phyloP scores from a whole-genome alignment of 2,888 invertebrate genomes.

The Rhagophthalmus giganteus region DNA sequence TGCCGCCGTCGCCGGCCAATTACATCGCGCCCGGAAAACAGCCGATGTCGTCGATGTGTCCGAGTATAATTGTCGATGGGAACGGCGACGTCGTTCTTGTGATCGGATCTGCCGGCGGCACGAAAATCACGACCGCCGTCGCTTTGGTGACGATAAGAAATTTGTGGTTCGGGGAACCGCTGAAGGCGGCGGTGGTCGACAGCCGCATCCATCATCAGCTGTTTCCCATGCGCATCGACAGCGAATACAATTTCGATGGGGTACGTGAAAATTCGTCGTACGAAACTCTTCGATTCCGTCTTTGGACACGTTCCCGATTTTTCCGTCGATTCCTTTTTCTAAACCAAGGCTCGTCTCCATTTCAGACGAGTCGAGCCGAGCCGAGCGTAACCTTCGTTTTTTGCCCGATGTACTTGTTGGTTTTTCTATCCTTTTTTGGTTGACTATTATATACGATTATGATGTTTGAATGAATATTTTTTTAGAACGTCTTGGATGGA shows the following conservation, averaged over 20 bases:
- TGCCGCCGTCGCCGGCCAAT: conserved; percentile 84
- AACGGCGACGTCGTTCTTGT: conserved; percentile 65
- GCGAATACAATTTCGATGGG: conserved; percentile 57
- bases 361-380: too few relatives aligned
- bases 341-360: too few relatives aligned
- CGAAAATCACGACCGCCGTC: conserved; percentile 83
- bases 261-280: too few relatives aligned
- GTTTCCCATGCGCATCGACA: conserved; percentile 59
- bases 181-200: conserved; percentile 59
- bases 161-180: conserved; percentile 60
- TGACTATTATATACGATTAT: too few relatives aligned
- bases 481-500: too few relatives aligned
- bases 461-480: too few relatives aligned
- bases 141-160: conserved; percentile 65
- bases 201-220: conserved; percentile 67
- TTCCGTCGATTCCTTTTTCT: too few relatives aligned
- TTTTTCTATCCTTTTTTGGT: too few relatives aligned
- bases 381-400: too few relatives aligned
- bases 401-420: too few relatives aligned
- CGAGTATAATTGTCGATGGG: conserved; percentile 72
- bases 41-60: conserved; percentile 91
- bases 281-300: too few relatives aligned
- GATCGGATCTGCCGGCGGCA: conserved; percentile 87
- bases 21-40: conserved; percentile 79
- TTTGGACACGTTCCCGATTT: too few relatives aligned